phyloP scores from a whole-genome alignment of 37 sponge, comb jelly and placozoan genomes.

The Chondrosia reniformis region DNA sequence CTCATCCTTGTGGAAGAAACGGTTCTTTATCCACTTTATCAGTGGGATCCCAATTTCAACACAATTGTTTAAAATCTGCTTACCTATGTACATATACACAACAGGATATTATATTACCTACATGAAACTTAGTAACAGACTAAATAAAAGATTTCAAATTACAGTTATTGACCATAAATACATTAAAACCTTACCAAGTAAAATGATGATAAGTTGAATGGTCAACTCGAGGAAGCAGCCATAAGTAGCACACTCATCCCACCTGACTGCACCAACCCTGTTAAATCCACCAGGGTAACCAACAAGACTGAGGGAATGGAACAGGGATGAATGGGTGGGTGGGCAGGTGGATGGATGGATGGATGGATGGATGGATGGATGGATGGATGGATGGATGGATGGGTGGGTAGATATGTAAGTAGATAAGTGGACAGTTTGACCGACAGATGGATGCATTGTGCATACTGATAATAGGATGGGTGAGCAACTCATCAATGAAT shows the following conservation, averaged over 20 bases:
- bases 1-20: conserved; percentile 34
- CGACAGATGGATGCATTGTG: no score
- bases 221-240: conserved; percentile 97
- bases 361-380: not conserved
- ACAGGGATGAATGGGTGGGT: not conserved
- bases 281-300: conserved; percentile 82
- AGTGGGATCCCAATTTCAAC: conserved; percentile 84
- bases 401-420: not conserved
- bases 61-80: conserved; percentile 89
- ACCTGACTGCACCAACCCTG: conserved; percentile 59
- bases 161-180: no score
- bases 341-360: not conserved
- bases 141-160: no score
- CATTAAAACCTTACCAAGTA: no score
- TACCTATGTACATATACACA: no score
- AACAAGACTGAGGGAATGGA: not conserved
- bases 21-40: conserved; percentile 46
- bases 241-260: conserved; percentile 93
- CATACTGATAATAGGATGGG: not conserved
- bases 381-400: not conserved
- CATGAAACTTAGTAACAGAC: no score
- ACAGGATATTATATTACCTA: no score
- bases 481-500: not conserved
- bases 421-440: not conserved
- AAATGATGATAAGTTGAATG: conserved; percentile 87